Evolutionary conservation across 2,113 vertebrate species (phyloP).

Genomic region (Tinamus guttatus): DNA sequence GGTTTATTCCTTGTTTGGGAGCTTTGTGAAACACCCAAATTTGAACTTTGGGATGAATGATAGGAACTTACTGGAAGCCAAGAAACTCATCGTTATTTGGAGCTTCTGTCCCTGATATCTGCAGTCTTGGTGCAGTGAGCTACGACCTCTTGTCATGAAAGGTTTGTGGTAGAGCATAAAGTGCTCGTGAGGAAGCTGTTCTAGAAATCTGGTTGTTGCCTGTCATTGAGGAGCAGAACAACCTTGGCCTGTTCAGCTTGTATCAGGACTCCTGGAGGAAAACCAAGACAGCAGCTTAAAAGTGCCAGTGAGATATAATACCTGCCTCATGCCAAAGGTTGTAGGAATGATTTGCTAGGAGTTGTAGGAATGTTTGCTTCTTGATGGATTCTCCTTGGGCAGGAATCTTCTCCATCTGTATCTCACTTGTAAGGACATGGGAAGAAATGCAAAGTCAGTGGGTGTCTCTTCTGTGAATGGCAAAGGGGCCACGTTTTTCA

Average conservation of each 20-base stretch:
- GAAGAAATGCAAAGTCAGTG: neutral
- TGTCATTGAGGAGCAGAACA: neutral
- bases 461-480: neutral
- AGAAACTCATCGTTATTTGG: neutral
- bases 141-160: neutral
- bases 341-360: too few relatives aligned
- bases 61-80: neutral
- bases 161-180: neutral
- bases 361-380: neutral
- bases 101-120: neutral
- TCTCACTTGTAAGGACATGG: neutral
- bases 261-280: neutral
- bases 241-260: neutral
- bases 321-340: neutral
- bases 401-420: neutral
- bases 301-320: neutral
- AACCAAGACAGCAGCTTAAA: neutral
- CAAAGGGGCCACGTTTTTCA: neutral
- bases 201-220: neutral
- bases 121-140: neutral
- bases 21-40: neutral
- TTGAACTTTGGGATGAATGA: neutral
- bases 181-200: neutral
- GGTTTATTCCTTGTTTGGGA: constrained; percentile 18
- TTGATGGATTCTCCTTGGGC: neutral